Base-by-base conservation (phyloP, 2,113 vertebrate species). In the Anoplopoma fimbria region DNA sequence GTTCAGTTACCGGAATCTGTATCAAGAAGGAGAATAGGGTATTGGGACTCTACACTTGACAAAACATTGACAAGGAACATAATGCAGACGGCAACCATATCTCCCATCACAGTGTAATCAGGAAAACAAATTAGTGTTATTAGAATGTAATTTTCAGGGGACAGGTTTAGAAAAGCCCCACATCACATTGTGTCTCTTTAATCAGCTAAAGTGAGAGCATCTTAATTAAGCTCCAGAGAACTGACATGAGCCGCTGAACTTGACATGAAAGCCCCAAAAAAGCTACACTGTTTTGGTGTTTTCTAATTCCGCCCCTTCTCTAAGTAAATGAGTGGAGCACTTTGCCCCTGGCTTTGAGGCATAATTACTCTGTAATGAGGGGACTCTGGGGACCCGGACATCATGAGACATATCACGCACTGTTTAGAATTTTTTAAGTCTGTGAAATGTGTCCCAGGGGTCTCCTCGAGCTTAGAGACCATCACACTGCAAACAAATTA, bases 351-450 rank as follows among this genome's bases (percentile, higher is more conserved):
- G 69, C 81, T 60, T 69, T 34, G 1, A 33, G 13, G 67, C 60
- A 74, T 87, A 85, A 87, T 87, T 40, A 69, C 45, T 69, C 5
- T 53, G 77, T 89, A 89, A 89, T 83, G 67, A 83, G 40, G 47
- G 27, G 33, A 47, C 82, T 83, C 79, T 13, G 79, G 76, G 57
- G 79, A 87, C 38, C 14, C 0, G 38, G 12, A 72, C 58, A 31
- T 72, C 68, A 57, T 14, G 3, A 21, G 34, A 85, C 75, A 65
- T 61, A 85, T 87, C 72, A 81, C 17, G 77, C 8, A 8, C 29
- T 45, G 21, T 68, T 81, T 64, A 38, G 61, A 8, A 58, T 67
- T 73, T 33, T 31, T 49, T 42, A n/a, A 51, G n/a, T 27, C 53
- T 27, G 25, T 27, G 25, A 33, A 77, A 84, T 63, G 38, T 65